These are phyloP conservation scores for Nerophis ophidion DNA, from an alignment of 2,113 vertebrate genomes.

Conservation along the genomic window DNA sequence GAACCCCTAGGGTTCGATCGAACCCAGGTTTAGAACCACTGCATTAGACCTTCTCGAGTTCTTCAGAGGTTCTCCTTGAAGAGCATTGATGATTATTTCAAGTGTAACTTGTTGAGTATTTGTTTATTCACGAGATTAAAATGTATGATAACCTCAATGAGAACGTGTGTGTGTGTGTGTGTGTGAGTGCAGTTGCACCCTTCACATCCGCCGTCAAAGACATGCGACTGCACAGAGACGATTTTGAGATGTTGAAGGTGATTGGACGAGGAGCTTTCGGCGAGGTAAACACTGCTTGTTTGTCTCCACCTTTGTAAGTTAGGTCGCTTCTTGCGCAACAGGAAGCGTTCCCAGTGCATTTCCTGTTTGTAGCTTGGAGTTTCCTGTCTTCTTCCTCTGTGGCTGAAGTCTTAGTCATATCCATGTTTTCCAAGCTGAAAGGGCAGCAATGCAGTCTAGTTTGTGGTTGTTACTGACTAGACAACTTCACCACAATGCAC, in stretches of 20 bases:
- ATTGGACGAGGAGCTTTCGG: slow-evolving; percentile 76
- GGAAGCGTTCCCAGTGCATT: slow-evolving; percentile 29
- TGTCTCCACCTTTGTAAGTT: slow-evolving; percentile 1
- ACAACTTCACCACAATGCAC: too few relatives aligned
- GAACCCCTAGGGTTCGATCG: too few relatives aligned
- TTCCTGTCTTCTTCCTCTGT: slow-evolving; percentile 7
- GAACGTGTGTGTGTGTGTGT: background rate
- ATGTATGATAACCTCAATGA: background rate
- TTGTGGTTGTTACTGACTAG: too few relatives aligned
- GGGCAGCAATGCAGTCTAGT: too few relatives aligned
- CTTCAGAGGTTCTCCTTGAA: too few relatives aligned
- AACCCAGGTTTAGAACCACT: too few relatives aligned
- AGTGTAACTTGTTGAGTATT: background rate
- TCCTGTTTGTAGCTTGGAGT: slow-evolving; percentile 40
- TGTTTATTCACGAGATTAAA: too few relatives aligned
- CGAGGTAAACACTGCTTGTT: slow-evolving; percentile 60
- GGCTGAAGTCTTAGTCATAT: slow-evolving; percentile 1
- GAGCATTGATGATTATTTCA: background rate
- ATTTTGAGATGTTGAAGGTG: slow-evolving; percentile 79
- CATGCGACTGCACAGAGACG: slow-evolving; percentile 71
- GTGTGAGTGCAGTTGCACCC: slow-evolving; percentile 46
- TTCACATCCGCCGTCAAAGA: slow-evolving; percentile 61
- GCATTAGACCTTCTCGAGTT: background rate
- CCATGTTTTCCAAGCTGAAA: background rate
- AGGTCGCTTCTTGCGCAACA: background rate